Evolutionary conservation across 2,888 invertebrate genomes (phyloP), one percentile per base, ranked within the genome.

Genomic region (Clivina fossor): DNA sequence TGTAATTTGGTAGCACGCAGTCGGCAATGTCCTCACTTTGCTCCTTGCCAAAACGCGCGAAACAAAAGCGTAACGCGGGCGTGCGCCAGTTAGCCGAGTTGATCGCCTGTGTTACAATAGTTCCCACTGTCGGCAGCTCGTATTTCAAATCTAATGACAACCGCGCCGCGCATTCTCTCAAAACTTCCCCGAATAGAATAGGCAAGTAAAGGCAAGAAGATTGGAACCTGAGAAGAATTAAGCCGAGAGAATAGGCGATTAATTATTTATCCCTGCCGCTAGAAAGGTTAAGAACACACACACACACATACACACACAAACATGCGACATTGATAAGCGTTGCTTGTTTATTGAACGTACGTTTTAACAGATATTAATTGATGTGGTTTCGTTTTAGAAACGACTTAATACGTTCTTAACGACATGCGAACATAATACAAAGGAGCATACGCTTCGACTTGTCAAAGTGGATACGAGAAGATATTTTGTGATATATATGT

Each of bases 111-210:
- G 37, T 48, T 37, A 48, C 48, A 48, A 48, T 48, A 48, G 48
- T 48, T 48, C 37, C 37, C 15, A 37, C 35, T 44, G 48, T 48
- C 37, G 37, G 35, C 13, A 26, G 48, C 37, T 35, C 48, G 35
- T 48, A 48, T 48, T 48, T 48, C 48, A 48, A 48, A 37, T 48
- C 37, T 37, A 48, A 48, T 48, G 48, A 48, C 48, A 48, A 48
- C 48, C 24, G 37, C 9, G n/a, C n/a, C n/a, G n/a, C n/a, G n/a
- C n/a, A n/a, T n/a, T n/a, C 26, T 26, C 26, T 26, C 9, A 26
- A 7, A 7, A 7, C 26, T 9, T 26, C 26, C 26, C 9, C 9
- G 7, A 5, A 26, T 26, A 7, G 5, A 26, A 9, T n/a, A 9
- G 5, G 26, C 26, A 7, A 7, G 26, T 7, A 26, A 26, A 7